Conservation (phyloP, 1,140 invertebrate genomes). For the Sminthurinus signatus region DNA sequence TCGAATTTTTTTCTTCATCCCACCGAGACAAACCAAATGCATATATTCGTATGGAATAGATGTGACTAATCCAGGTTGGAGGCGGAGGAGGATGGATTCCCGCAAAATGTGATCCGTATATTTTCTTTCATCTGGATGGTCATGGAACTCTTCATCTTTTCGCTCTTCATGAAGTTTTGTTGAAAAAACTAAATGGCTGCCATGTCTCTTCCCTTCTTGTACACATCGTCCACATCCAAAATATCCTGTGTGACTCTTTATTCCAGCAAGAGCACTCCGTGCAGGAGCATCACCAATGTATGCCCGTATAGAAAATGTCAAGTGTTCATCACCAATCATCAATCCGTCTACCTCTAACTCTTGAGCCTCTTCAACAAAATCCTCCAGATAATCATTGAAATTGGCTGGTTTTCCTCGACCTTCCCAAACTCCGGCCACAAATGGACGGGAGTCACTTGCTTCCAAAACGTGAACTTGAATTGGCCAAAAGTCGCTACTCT, state of each 20-base stretch:
- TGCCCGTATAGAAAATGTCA: slow-evolving; percentile 23
- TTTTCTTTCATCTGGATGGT: too few relatives aligned
- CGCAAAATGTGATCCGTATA: too few relatives aligned
- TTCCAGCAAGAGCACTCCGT: slow-evolving; percentile 40
- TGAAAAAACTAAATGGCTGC: slow-evolving; percentile 26
- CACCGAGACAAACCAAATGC: too few relatives aligned
- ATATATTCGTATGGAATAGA: too few relatives aligned
- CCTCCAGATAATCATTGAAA: slow-evolving; percentile 24
- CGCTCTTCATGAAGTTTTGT: slow-evolving; percentile 15
- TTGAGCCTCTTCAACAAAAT: slow-evolving; percentile 37
- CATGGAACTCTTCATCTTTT: slow-evolving; percentile 37
- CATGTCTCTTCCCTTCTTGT: slow-evolving; percentile 14
- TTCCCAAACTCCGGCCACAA: too few relatives aligned
- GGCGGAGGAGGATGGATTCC: too few relatives aligned
- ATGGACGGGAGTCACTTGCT: background rate
- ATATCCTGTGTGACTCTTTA: slow-evolving; percentile 41
- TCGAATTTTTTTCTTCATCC: too few relatives aligned
- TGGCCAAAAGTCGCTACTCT: background rate
- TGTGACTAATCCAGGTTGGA: too few relatives aligned
- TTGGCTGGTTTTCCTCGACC: too few relatives aligned
- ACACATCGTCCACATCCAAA: slow-evolving; percentile 43
- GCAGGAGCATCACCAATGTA: slow-evolving; percentile 44
- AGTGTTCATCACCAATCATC: slow-evolving; percentile 6
- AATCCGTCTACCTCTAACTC: slow-evolving; percentile 16
- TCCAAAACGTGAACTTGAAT: background rate